Base-by-base conservation (phyloP, 1,140 invertebrate genomes). In the Euura saliciscinereae region DNA sequence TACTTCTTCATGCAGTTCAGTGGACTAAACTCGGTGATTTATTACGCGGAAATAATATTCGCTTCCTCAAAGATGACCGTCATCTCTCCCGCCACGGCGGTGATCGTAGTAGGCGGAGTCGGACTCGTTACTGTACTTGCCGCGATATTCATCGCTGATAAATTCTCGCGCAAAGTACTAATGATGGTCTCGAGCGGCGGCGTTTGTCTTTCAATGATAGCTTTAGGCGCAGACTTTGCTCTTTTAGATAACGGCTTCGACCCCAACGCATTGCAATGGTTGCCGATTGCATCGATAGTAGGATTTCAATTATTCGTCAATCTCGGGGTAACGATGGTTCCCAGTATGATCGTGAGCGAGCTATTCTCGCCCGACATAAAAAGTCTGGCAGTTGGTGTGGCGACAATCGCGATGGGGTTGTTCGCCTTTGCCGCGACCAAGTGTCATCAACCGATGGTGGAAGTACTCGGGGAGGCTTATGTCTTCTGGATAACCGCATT, bases 351-450 rank as follows among this genome's bases (percentile, higher is more conserved):
- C 73, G 90, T 94, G 73, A 90, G 93, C 44, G 94, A 96, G 85
- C 86, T 94, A 74, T 94, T 95, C 81, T 91, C 94, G 2, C 90
- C 91, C 0, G 91, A 91, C 77, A 89, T 93, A 7, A 92, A 93
- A 78, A 90, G 91, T 44, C 88, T 91, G 68, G 94, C 94, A 6
- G 90, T 92, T 44, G 92, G 92, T 71, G 83, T 94, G 59, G 91
- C 91, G 2, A 92, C 94, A 67, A 88, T 93, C 70, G 91, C 91
- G 74, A 93, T 93, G 65, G 94, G 93, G 81, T 77, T 92, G 3
- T 91, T 92, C 73, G 93, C 93, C 65, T 95, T 96, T 75, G 82
- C 94, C 3, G 89, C 94, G 10, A 94, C 93, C 46, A 93, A 93
- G 79, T 90, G 93, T 74, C 95, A 93, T 85, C 90, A 92, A 80